Percentiles rank a stretch among this genome's conserved stretches.
Conservation (phyloP, 2,113 vertebrate genomes). For the Apus apus region DNA sequence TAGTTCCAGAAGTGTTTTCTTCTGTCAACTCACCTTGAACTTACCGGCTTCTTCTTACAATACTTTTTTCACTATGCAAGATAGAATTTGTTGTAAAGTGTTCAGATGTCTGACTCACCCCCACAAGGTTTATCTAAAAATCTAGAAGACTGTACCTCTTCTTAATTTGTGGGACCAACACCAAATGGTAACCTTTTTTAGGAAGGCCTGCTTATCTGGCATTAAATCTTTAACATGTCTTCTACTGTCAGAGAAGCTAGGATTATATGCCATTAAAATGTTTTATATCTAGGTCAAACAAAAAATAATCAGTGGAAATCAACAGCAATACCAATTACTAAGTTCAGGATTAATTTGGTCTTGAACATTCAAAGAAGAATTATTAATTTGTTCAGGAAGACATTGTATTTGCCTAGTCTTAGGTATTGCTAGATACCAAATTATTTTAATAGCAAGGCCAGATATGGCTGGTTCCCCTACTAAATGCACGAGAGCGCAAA, state of each 20-base stretch:
- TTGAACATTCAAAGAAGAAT: not conserved
- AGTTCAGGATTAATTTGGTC: not conserved
- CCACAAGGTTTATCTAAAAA: not conserved
- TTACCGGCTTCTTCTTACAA: not conserved
- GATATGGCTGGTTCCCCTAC: not conserved
- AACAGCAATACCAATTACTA: not conserved
- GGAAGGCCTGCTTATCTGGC: not conserved
- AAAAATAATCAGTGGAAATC: not conserved
- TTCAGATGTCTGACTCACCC: not conserved
- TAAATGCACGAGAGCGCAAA: not conserved
- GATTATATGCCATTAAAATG: not conserved
- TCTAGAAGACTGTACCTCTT: not conserved
- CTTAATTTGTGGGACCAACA: not conserved
- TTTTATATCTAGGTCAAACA: not conserved
- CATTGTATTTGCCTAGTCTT: not conserved
- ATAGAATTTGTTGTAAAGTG: not conserved
- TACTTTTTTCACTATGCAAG: not conserved
- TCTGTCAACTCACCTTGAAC: not conserved
- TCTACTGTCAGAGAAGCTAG: not conserved
- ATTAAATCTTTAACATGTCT: not conserved
- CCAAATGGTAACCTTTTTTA: not conserved
- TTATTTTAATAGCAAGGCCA: not conserved
- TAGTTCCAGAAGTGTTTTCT: not conserved
- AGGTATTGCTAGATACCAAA: not conserved
- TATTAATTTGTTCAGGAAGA: not conserved